These are phyloP conservation scores for Chaetodon auriga DNA, from an alignment of 2,113 vertebrate genomes.

Conservation along the genomic window DNA sequence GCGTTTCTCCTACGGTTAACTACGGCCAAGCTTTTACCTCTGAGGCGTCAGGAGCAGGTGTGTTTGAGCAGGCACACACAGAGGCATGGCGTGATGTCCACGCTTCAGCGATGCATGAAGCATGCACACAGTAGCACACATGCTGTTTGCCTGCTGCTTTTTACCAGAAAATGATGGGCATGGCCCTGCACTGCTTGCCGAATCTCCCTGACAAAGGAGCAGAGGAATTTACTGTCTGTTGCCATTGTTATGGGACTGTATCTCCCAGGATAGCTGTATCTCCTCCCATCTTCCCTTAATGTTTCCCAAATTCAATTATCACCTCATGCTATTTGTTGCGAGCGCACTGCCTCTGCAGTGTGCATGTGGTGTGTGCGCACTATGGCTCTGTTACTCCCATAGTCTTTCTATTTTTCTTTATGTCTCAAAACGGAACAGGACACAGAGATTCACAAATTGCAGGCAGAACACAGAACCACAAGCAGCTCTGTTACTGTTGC, in stretches of 20 bases:
- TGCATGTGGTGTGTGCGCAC: conserved; percentile 1
- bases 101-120: conserved; percentile 71
- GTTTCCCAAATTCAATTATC: conserved; percentile 72
- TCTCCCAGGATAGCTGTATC: conserved; percentile 50
- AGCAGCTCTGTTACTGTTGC: conserved; percentile 8
- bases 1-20: conserved; percentile 38
- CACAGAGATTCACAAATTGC: conserved; percentile 26
- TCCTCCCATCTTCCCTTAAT: conserved; percentile 42
- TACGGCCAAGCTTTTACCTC: conserved; percentile 52
- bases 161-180: conserved; percentile 64
- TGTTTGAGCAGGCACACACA: conserved; percentile 71
- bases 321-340: conserved; percentile 55
- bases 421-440: conserved; percentile 18
- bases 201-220: conserved; percentile 56
- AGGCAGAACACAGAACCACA: conserved; percentile 2
- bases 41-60: conserved; percentile 74
- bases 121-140: conserved; percentile 70
- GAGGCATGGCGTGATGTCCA: conserved; percentile 67
- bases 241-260: conserved; percentile 51
- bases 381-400: background rate
- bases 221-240: conserved; percentile 63
- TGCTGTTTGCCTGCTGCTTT: conserved; percentile 69
- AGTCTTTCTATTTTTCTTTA: background rate
- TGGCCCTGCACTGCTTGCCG: conserved; percentile 52
- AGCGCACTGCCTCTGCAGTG: conserved; percentile 26